These are phyloP conservation scores for Saccostrea cuccullata DNA, from an alignment of 1,140 invertebrate species.

Conservation along the genomic window DNA sequence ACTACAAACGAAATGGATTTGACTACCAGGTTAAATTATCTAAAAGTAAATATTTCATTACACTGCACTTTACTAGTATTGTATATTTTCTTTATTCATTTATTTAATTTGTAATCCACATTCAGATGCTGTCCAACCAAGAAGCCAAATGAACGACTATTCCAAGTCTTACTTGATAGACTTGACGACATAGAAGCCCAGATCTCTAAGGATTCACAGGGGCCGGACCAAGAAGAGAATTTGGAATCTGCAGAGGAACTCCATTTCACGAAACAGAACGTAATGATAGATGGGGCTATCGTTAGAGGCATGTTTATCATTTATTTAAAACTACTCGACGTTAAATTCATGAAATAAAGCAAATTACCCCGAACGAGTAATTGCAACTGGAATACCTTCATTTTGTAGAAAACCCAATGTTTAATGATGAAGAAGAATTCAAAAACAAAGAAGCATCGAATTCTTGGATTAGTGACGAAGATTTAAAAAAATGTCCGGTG, in stretches of 20 bases:
- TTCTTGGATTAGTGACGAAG: conserved; percentile 94
- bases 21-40: too few species aligned
- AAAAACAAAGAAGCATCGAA: conserved; percentile 85
- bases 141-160: conserved; percentile 15
- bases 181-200: conserved; percentile 46
- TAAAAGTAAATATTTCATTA: not conserved
- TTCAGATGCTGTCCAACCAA: conserved; percentile 60
- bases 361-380: not conserved
- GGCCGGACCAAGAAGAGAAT: not conserved
- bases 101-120: not conserved
- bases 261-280: not conserved
- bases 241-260: not conserved
- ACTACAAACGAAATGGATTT: too few species aligned
- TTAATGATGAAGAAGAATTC: conserved; percentile 49
- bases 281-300: not conserved
- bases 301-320: not conserved
- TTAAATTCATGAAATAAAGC: too few species aligned
- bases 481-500: conserved; percentile 56
- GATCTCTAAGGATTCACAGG: conserved; percentile 20
- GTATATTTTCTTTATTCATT: not conserved
- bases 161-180: conserved; percentile 38
- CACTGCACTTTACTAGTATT: not conserved
- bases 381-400: not conserved
- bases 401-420: conserved; percentile 65
- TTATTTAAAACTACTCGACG: too few species aligned